Evolutionary conservation across 2,888 invertebrate genomes (phyloP).

Genomic region (Leucania comma): DNA sequence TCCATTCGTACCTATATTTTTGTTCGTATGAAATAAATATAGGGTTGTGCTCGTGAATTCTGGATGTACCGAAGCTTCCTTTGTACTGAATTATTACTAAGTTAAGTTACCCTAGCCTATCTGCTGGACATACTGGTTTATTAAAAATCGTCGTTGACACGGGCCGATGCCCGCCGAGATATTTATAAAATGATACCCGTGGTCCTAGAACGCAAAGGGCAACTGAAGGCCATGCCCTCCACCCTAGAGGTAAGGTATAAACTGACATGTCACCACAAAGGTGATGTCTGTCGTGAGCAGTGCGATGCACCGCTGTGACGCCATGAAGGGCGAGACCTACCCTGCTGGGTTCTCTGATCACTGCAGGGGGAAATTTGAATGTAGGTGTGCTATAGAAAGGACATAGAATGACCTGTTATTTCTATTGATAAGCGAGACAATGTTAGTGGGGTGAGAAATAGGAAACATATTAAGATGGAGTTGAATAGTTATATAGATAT

Average conservation of each 20-base stretch:
- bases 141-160: no score
- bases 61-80: conserved; percentile 1
- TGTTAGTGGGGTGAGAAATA: neutral
- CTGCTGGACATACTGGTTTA: neutral
- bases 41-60: conserved; percentile 14
- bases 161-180: no score
- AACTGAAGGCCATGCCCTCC: no score
- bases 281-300: conserved; percentile 50
- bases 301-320: conserved; percentile 48
- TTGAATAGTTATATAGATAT: neutral
- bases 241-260: no score
- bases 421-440: neutral
- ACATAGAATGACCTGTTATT: neutral
- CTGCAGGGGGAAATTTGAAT: neutral
- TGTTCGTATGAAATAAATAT: conserved; percentile 44
- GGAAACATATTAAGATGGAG: neutral
- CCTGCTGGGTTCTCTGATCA: conserved; percentile 50
- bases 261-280: conserved; percentile 25
- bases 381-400: neutral
- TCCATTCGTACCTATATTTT: conserved; percentile 44
- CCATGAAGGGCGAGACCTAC: conserved; percentile 33
- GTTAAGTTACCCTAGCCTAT: neutral
- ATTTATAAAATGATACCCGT: no score
- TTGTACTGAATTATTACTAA: conserved; percentile 16
- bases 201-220: no score